Evolutionary conservation across 2,888 invertebrate genomes (phyloP).

Genomic region (Monochamus alternatus): DNA sequence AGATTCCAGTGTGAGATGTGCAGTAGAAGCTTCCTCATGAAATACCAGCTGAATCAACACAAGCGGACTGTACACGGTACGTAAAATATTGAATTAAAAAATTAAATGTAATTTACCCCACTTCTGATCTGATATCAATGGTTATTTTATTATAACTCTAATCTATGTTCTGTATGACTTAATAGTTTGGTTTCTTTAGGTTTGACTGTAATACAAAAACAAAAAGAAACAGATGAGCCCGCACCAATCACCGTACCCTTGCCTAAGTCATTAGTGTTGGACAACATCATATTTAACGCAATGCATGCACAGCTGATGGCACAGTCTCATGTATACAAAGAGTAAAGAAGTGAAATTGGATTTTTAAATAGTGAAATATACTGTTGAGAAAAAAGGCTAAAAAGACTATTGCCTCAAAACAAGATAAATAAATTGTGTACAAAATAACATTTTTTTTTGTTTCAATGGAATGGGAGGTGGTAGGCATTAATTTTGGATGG

Average conservation of each 20-base stretch:
- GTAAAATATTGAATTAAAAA: conserved; percentile 25
- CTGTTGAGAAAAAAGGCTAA: too few species aligned
- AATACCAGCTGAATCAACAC: conserved; percentile 75
- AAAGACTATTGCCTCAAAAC: too few species aligned
- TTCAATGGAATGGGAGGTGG: too few species aligned
- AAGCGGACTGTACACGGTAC: conserved; percentile 71
- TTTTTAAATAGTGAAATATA: too few species aligned
- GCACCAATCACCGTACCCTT: conserved; percentile 56
- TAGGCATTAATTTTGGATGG: too few species aligned
- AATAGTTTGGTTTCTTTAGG: conserved; percentile 55
- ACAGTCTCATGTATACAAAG: conserved; percentile 56
- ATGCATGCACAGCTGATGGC: conserved; percentile 41
- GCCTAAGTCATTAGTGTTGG: too few species aligned
- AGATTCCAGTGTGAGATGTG: conserved; percentile 75
- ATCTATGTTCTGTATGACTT: too few species aligned
- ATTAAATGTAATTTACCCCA: background rate
- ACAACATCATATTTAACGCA: too few species aligned
- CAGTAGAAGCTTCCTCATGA: conserved; percentile 73
- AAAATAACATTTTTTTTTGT: too few species aligned
- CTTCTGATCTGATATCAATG: background rate
- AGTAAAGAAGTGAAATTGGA: conserved; percentile 21
- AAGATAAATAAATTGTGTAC: too few species aligned
- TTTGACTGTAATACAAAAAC: conserved; percentile 65
- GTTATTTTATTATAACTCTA: too few species aligned
- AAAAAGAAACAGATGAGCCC: conserved; percentile 65